Conservation (phyloP, 23 tunicate species). For the Ascidia mentula region DNA sequence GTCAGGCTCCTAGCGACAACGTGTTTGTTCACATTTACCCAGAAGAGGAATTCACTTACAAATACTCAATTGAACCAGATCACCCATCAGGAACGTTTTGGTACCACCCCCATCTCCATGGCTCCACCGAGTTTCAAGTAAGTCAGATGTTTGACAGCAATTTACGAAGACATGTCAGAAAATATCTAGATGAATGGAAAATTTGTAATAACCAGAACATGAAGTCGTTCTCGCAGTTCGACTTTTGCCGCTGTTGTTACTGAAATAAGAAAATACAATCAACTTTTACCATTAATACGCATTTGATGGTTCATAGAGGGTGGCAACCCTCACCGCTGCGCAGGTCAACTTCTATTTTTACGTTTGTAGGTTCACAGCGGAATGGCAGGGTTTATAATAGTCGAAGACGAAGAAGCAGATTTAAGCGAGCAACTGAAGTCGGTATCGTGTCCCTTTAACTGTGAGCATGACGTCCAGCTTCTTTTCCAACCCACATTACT, state of each 20-base stretch:
- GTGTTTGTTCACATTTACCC: constrained; percentile 53
- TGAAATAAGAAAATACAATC: too few species aligned
- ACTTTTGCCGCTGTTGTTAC: too few species aligned
- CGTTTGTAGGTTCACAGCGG: constrained; percentile 79
- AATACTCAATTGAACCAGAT: constrained; percentile 32
- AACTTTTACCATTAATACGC: too few species aligned
- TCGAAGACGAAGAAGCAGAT: constrained; percentile 40
- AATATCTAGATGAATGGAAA: too few species aligned
- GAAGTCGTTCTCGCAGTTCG: too few species aligned
- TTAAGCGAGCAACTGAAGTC: constrained; percentile 26
- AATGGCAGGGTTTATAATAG: constrained; percentile 76
- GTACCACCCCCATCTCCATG: constrained; percentile 85
- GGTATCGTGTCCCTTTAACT: constrained; percentile 73
- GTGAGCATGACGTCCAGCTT: constrained; percentile 65
- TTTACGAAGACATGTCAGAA: too few species aligned
- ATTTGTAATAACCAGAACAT: too few species aligned
- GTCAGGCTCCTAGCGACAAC: constrained; percentile 56
- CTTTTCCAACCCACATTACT: constrained; percentile 71
- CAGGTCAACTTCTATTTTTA: too few species aligned
- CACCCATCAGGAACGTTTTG: constrained; percentile 82
- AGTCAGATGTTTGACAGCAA: too few species aligned
- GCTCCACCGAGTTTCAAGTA: constrained; percentile 67
- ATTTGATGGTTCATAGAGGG: too few species aligned
- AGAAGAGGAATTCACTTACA: constrained; percentile 22
- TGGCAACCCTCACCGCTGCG: too few species aligned